Base-by-base conservation (phyloP, 35 echinoderm and acorn worm genomes). In the Ophiothrix spiculata region DNA sequence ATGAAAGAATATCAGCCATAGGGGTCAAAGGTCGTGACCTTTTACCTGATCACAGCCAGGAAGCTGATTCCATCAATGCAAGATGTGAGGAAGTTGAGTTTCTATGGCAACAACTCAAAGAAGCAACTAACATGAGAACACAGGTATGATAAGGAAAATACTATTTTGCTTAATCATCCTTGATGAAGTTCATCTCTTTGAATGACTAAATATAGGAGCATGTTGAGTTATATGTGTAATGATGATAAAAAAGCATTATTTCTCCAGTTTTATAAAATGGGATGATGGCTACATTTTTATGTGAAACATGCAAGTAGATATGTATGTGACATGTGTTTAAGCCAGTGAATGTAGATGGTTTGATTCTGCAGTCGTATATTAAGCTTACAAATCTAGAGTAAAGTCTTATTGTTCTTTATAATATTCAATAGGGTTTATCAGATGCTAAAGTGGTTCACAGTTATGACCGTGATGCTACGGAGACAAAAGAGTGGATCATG, bases 391-490 rank as follows among this genome's bases (percentile, higher is more conserved):
- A n/a, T n/a, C n/a, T n/a, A n/a, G n/a, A n/a, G n/a, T n/a, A n/a
- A n/a, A n/a, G n/a, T n/a, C n/a, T n/a, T n/a, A n/a, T n/a, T n/a
- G n/a, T n/a, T n/a, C n/a, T n/a, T n/a, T n/a, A n/a, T n/a, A n/a
- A n/a, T n/a, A n/a, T 49, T n/a, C 42, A 49, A 6, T 39, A 97
- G 94, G 87, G 86, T 33, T 60, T 97, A 76, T 79, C 86, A 86
- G 85, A 79, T 76, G 85, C 92, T 2, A 90, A 88, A 84, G 56
- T 54, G 21, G 76, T 99, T 0, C 92, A 94, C 79, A 32, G 86
- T 3, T 99, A 94, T 85, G 87, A 82, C 42, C 88, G 89, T 75
- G 96, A 99, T 84, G 89, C 90, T n/a, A 89, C 91, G 33, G 96
- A 99, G 56, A 88, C 92, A 12, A 82, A 79, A n/a, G 83, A 64